phyloP scores from a whole-genome alignment of 2,888 invertebrate genomes.

The Eugnorisma glareosa region DNA sequence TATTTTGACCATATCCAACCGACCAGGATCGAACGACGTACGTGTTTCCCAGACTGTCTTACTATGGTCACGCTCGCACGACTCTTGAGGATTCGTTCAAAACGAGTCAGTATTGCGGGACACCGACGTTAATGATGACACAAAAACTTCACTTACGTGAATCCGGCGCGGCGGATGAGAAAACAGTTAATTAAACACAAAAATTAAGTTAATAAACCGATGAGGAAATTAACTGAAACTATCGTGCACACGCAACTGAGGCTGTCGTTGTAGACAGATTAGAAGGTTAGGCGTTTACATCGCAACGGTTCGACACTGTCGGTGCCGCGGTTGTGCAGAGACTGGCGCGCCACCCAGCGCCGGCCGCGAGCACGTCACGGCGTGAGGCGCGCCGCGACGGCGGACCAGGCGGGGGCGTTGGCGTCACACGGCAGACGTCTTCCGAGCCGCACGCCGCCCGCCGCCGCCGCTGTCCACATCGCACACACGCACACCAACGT shows the following conservation, averaged over 20 bases:
- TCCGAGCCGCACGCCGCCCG: conserved; percentile 60
- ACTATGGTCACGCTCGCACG: conserved; percentile 78
- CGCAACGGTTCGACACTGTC: conserved; percentile 89
- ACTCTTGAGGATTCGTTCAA: conserved; percentile 75
- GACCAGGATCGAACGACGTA: conserved; percentile 69
- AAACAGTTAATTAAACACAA: conserved; percentile 78
- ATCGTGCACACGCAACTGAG: conserved; percentile 82
- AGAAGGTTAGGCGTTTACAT: conserved; percentile 88
- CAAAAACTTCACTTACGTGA: conserved; percentile 87
- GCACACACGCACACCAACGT: conserved; percentile 60
- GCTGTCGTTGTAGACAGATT: conserved; percentile 89
- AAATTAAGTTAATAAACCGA: conserved; percentile 80
- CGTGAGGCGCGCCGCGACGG: conserved; percentile 63
- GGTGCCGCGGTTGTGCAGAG: conserved; percentile 89
- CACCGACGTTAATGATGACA: conserved; percentile 81
- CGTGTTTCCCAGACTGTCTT: conserved; percentile 71
- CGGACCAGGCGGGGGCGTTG: conserved; percentile 78
- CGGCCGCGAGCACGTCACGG: conserved; percentile 64
- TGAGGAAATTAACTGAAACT: conserved; percentile 78
- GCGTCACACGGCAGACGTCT: conserved; percentile 82
- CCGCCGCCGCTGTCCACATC: conserved; percentile 44
- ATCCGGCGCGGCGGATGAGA: conserved; percentile 75
- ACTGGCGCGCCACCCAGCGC: conserved; percentile 78
- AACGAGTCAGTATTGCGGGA: conserved; percentile 80
- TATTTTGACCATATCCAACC: conserved; percentile 79